These are phyloP conservation scores for Lampropteryx suffumata DNA, from an alignment of 2,888 invertebrate genomes.

Conservation along the genomic window DNA sequence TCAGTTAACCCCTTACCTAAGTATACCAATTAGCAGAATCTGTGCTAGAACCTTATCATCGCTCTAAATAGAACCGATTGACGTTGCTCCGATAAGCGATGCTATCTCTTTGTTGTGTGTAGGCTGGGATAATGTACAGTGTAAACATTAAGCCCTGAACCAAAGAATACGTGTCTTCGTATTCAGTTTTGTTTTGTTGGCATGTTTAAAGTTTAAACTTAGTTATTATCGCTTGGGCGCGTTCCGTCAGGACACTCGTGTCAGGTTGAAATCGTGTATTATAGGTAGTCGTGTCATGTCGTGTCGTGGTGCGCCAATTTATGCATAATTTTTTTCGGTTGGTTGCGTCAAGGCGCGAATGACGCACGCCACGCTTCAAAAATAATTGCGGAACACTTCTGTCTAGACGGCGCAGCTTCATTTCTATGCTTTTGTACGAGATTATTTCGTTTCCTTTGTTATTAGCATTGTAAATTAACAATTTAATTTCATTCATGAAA, in stretches of 20 bases:
- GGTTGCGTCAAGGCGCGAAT: conserved; percentile 58
- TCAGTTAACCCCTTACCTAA: conserved; percentile 16
- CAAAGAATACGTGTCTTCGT: too few relatives aligned
- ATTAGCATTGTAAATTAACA: neutral
- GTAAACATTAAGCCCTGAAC: conserved; percentile 9
- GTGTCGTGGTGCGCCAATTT: conserved; percentile 36
- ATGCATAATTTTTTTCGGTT: conserved; percentile 51
- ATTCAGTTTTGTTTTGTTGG: too few relatives aligned
- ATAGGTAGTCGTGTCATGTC: conserved; percentile 1
- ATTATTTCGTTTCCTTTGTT: conserved; percentile 9
- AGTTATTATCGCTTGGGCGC: too few relatives aligned
- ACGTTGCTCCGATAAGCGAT: conserved; percentile 27
- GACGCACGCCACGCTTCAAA: conserved; percentile 63
- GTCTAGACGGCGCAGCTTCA: conserved; percentile 48
- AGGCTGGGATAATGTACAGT: conserved; percentile 24
- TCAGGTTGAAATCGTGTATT: conserved; percentile 11
- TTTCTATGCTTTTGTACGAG: conserved; percentile 1
- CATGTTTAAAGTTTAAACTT: too few relatives aligned
- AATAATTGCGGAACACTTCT: conserved; percentile 58
- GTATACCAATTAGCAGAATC: conserved; percentile 15
- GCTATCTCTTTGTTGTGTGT: conserved; percentile 30
- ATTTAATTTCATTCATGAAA: neutral
- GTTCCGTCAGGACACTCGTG: too few relatives aligned
- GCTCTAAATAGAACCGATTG: conserved; percentile 30
- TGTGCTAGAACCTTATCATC: conserved; percentile 29